Evolutionary conservation across 2,113 vertebrate species (phyloP).

Genomic region (Crypturellus undulatus): DNA sequence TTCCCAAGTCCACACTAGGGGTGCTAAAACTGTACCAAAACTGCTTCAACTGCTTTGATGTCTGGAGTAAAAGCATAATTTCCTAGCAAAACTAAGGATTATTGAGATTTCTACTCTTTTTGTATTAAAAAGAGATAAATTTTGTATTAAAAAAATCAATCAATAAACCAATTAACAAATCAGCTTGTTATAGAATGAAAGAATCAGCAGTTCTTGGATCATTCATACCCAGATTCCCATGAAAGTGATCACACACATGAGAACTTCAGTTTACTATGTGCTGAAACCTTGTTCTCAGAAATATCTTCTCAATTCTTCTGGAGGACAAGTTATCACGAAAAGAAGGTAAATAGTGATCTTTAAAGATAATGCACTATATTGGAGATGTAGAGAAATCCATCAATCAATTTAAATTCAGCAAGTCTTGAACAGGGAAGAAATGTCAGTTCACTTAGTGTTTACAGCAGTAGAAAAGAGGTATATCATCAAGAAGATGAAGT

Average conservation of each 20-base stretch:
- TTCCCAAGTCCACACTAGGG: not conserved
- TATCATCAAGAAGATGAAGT: constrained; percentile 44
- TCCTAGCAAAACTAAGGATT: not conserved
- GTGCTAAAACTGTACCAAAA: not conserved
- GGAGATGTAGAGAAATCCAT: constrained; percentile 39
- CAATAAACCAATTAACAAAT: not conserved
- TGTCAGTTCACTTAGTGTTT: constrained; percentile 40
- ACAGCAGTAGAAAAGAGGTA: not conserved
- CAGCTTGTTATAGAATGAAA: not conserved
- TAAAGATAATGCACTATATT: not conserved
- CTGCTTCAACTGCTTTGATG: not conserved
- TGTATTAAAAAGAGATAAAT: not conserved
- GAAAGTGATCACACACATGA: not conserved
- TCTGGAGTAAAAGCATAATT: not conserved
- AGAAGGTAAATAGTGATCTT: not conserved
- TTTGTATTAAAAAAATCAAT: not conserved
- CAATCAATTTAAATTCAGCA: not conserved
- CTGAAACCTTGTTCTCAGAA: not conserved
- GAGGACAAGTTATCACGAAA: not conserved
- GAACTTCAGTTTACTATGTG: not conserved
- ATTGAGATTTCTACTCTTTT: not conserved
- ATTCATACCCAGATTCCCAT: accelerated
- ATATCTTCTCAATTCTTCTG: not conserved
- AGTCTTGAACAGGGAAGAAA: not conserved
- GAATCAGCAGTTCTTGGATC: not conserved